Percentiles rank a stretch among this genome's conserved stretches.
phyloP scores from a whole-genome alignment of 1,140 invertebrate genomes.

The Temnothorax nylanderi region DNA sequence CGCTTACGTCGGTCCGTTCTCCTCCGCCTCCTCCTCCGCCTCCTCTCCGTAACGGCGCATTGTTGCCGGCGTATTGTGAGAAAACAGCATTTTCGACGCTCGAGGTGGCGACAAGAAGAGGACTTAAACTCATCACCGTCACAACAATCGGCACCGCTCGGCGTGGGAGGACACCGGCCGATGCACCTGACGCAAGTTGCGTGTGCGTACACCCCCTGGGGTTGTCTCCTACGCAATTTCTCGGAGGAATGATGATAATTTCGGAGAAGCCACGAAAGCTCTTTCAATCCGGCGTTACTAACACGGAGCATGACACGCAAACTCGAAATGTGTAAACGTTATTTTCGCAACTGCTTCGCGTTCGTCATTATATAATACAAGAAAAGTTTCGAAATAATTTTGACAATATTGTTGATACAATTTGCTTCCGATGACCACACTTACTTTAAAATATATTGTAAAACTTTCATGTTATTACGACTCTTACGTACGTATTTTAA shows the following conservation, averaged over 20 bases:
- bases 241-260: constrained; percentile 3
- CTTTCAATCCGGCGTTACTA: not conserved
- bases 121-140: constrained; percentile 84
- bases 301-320: not conserved
- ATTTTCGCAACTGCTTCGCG: not conserved
- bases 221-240: not conserved
- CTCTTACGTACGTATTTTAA: not conserved
- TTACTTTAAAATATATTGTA: not conserved
- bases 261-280: not conserved
- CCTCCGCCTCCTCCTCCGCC: constrained; percentile 51
- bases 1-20: constrained; percentile 80
- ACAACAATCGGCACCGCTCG: constrained; percentile 76
- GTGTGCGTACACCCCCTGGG: not conserved
- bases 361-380: not conserved
- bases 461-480: not conserved
- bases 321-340: not conserved
- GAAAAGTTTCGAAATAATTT: not conserved
- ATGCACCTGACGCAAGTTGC: constrained; percentile 63
- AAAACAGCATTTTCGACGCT: constrained; percentile 86
- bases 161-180: constrained; percentile 58
- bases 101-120: constrained; percentile 85
- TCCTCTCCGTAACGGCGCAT: constrained; percentile 73
- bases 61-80: constrained; percentile 83
- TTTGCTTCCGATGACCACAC: not conserved
- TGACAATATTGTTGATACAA: not conserved